Evolutionary conservation across 37 sponge, comb jelly and placozoan species (phyloP), one percentile per base, ranked within the genome.

Genomic region (Ianthella basta): DNA sequence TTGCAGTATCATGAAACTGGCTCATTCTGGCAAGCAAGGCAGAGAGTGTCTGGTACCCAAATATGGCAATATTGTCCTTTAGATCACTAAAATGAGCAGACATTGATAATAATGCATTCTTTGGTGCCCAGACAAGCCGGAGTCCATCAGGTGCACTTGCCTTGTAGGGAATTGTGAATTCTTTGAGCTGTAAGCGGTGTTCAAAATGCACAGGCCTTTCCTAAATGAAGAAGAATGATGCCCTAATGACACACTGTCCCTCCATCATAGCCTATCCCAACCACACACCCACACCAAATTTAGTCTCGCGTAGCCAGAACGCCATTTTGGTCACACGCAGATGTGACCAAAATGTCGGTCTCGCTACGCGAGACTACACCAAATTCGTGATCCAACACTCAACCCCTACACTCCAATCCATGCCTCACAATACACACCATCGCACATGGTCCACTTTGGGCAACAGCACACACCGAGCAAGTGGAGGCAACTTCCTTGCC

Each of bases 101-200:
- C 72, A 33, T 70, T 29, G 34, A 30, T 33, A 27, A 19, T 70
- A 37, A 29, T 21, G 33, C 12, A 70, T 21, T 21, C 32, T 70
- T n/a, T 19, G 12, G 72, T 5, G 5, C 35, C 33, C 72, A 21
- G 0, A 2, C 20, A 3, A 37, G 34, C 1, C 24, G 72, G 24
- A 70, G 27, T 33, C 72, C 35, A 29, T 18, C 72, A n/a, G n/a
- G n/a, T 44, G 8, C 50, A 25, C 36, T 24, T 88, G 84, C 89
- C 57, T 67, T n/a, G 84, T 32, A 37, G 89, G 89, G 37, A 84
- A 80, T 4, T 36, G 35, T 10, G 74, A 56, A 54, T 86, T 83
- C 55, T 55, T 39, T 18, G 57, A 44, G 55, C 87, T 70, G 64
- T 85, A 91, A 15, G 88, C 92, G 20, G 32, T 65, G 40, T 80